Evolutionary conservation across 2,797 vertebrate species (phyloP).

Genomic region (Threskiornis aethiopicus): DNA sequence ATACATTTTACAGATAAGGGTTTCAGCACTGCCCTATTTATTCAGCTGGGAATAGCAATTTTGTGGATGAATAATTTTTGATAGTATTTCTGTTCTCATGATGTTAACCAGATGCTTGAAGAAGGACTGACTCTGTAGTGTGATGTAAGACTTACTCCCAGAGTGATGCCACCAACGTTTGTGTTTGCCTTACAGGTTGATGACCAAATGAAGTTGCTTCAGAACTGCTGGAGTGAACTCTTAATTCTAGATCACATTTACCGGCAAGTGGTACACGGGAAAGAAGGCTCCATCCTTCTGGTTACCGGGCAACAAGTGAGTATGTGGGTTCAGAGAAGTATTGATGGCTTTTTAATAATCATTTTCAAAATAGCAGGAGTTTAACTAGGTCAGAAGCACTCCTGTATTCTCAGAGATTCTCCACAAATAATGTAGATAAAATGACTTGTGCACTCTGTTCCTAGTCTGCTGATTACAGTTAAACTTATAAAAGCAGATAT

Average conservation of each 20-base stretch:
- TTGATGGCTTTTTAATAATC: conserved; percentile 13
- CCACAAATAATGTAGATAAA: conserved; percentile 17
- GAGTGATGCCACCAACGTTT: background rate
- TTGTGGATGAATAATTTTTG: background rate
- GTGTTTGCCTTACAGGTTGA: conserved; percentile 85
- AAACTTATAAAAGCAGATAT: conserved; percentile 48
- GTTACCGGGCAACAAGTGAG: conserved; percentile 98
- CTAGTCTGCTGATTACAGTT: background rate
- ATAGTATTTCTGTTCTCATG: background rate
- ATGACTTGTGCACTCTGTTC: conserved; percentile 28
- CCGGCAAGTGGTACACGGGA: conserved; percentile 94
- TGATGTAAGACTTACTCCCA: background rate
- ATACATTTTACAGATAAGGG: background rate
- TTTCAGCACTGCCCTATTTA: background rate
- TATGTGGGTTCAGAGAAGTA: background rate
- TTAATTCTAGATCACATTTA: conserved; percentile 98
- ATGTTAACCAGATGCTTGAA: background rate
- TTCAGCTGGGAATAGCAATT: background rate
- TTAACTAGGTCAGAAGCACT: conserved; percentile 54
- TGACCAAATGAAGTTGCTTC: conserved; percentile 99
- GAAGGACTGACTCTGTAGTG: background rate
- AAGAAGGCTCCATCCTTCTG: conserved; percentile 94
- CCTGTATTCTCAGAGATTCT: conserved; percentile 2
- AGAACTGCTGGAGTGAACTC: conserved; percentile 99
- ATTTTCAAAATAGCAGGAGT: conserved; percentile 18